Percentiles rank a stretch among this genome's conserved stretches.
Evolutionary conservation across 1,140 invertebrate genomes (phyloP).

Genomic region (Archivesica marissinica): DNA sequence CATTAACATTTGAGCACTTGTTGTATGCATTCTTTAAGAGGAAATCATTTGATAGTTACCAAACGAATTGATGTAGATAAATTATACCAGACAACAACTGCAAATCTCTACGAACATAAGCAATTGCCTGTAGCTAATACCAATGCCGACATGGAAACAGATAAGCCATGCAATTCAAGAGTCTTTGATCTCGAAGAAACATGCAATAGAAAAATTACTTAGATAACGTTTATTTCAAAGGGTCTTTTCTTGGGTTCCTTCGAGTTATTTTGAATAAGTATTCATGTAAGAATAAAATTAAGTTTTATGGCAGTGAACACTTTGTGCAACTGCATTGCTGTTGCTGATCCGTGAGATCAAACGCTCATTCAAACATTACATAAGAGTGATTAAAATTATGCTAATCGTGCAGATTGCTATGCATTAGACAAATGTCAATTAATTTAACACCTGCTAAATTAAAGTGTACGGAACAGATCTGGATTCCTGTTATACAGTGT

Average conservation of each 20-base stretch:
- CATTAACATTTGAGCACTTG: slow-evolving; percentile 29
- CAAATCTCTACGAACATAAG: not conserved
- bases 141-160: not conserved
- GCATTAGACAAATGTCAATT: too few relatives aligned
- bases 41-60: not conserved
- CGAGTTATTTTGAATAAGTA: too few relatives aligned
- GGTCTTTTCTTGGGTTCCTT: not conserved
- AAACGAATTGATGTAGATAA: not conserved
- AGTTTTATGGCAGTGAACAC: too few relatives aligned
- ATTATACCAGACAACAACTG: slow-evolving; percentile 6
- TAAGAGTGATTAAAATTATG: too few relatives aligned
- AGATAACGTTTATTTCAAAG: slow-evolving; percentile 26
- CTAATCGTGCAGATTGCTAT: too few relatives aligned
- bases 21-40: slow-evolving; percentile 12
- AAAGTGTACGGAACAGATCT: too few relatives aligned
- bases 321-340: too few relatives aligned
- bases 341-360: too few relatives aligned
- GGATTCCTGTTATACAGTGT: too few relatives aligned
- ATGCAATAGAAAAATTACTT: not conserved
- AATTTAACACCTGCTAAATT: too few relatives aligned
- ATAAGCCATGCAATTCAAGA: slow-evolving; percentile 15
- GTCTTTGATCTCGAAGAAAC: slow-evolving; percentile 20
- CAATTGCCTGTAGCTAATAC: not conserved
- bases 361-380: too few relatives aligned
- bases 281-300: too few relatives aligned